A percentile compares a stretch with the other conserved stretches of the same genome.
Conservation (phyloP, 2,797 vertebrate genomes). For the Gobionotothen gibberifrons region DNA sequence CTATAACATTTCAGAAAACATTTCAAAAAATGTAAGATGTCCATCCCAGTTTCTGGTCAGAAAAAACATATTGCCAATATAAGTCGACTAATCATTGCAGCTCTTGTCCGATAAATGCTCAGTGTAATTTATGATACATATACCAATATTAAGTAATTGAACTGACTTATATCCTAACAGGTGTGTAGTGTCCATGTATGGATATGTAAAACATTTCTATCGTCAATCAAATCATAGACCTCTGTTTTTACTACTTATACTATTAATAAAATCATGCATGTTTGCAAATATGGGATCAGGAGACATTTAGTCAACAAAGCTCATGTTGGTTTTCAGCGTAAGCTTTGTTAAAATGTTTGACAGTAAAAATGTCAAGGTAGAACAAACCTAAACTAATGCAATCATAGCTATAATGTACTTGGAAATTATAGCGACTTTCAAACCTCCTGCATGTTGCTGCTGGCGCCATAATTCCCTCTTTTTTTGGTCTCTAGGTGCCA, state of each 20-base stretch:
- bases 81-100: no score
- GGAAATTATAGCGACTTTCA: neutral
- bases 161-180: neutral
- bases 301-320: neutral
- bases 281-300: neutral
- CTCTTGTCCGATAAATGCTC: neutral
- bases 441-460: neutral
- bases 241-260: no score
- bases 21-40: no score
- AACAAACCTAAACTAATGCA: neutral
- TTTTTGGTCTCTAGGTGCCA: slow-evolving; percentile 74
- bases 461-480: no score
- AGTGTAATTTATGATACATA: neutral
- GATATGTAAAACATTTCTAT: no score
- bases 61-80: no score
- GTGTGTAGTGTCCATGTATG: neutral
- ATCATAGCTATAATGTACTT: neutral
- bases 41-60: no score
- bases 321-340: neutral
- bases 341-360: neutral
- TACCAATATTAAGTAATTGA: neutral
- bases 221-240: no score
- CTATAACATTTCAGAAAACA: no score
- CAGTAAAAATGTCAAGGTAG: neutral
- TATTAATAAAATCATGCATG: neutral